These are phyloP conservation scores for Syngnathus acus DNA, from an alignment of 2,797 vertebrate genomes.

Conservation along the genomic window DNA sequence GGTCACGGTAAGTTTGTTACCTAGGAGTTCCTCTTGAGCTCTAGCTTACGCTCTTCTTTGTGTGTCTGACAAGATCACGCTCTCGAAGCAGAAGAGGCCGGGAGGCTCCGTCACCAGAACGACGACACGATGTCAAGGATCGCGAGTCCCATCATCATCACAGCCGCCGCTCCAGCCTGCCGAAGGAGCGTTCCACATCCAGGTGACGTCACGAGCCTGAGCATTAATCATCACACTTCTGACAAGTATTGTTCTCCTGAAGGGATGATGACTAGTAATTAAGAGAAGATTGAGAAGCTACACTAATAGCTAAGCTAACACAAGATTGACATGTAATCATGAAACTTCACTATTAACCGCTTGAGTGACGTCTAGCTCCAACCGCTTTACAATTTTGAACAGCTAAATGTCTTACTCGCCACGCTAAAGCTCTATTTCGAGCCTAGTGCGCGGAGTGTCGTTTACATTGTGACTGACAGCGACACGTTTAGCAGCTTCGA, in stretches of 20 bases:
- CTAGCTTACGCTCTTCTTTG: slow-evolving; percentile 12
- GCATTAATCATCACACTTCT: too few relatives aligned
- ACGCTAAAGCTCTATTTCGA: too few relatives aligned
- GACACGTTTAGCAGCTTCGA: neutral
- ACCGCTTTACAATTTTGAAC: too few relatives aligned
- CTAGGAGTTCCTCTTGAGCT: neutral
- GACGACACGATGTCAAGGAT: slow-evolving; percentile 74
- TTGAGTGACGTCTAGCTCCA: too few relatives aligned
- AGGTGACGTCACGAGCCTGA: slow-evolving; percentile 62
- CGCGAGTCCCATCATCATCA: slow-evolving; percentile 74
- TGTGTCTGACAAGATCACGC: slow-evolving; percentile 44
- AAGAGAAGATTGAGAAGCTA: too few relatives aligned
- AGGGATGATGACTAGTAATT: too few relatives aligned
- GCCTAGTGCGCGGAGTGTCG: too few relatives aligned
- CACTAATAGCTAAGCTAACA: too few relatives aligned
- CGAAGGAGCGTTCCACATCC: slow-evolving; percentile 78
- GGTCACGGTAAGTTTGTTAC: slow-evolving; percentile 74
- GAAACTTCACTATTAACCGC: too few relatives aligned
- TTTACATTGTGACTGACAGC: neutral
- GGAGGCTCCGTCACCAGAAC: slow-evolving; percentile 72
- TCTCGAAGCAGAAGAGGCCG: slow-evolving; percentile 80
- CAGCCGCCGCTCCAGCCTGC: slow-evolving; percentile 76
- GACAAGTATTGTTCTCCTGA: too few relatives aligned
- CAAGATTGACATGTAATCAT: too few relatives aligned
- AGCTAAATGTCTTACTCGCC: too few relatives aligned